Percentiles rank a stretch among this genome's conserved stretches.
These are phyloP conservation scores for Drosophila merina DNA, from an alignment of 2,888 invertebrate species.

Conservation along the genomic window DNA sequence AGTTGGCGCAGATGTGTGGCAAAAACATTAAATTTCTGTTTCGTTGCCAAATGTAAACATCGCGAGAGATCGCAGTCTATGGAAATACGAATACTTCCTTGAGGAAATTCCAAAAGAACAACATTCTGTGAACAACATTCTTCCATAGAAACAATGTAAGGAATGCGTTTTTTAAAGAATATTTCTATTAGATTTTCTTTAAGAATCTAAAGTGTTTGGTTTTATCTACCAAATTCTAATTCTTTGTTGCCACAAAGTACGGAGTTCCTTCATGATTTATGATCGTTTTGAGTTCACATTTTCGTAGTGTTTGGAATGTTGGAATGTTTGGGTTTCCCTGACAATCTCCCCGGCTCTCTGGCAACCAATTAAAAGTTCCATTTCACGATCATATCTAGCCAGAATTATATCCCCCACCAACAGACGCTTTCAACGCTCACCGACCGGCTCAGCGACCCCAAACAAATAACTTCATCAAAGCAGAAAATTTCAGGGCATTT, in stretches of 20 bases:
- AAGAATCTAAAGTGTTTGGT: too few species aligned
- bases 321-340: not conserved
- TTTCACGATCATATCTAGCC: conserved; percentile 42
- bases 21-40: conserved; percentile 28
- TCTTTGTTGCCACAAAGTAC: too few species aligned
- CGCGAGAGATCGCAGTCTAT: not conserved
- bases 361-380: conserved; percentile 56
- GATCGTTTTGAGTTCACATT: too few species aligned
- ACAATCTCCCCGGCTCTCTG: not conserved
- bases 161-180: too few species aligned
- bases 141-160: not conserved
- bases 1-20: conserved; percentile 51
- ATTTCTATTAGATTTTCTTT: too few species aligned
- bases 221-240: too few species aligned
- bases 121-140: not conserved
- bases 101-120: not conserved
- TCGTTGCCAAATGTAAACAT: conserved; percentile 32
- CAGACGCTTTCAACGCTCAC: conserved; percentile 29
- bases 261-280: not conserved
- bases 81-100: conserved; percentile 4
- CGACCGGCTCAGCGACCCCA: conserved; percentile 54
- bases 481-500: conserved; percentile 58
- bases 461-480: conserved; percentile 65
- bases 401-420: conserved; percentile 14
- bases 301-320: not conserved